Conservation (phyloP, 1,140 invertebrate species). For the Drosophila ogumai region DNA sequence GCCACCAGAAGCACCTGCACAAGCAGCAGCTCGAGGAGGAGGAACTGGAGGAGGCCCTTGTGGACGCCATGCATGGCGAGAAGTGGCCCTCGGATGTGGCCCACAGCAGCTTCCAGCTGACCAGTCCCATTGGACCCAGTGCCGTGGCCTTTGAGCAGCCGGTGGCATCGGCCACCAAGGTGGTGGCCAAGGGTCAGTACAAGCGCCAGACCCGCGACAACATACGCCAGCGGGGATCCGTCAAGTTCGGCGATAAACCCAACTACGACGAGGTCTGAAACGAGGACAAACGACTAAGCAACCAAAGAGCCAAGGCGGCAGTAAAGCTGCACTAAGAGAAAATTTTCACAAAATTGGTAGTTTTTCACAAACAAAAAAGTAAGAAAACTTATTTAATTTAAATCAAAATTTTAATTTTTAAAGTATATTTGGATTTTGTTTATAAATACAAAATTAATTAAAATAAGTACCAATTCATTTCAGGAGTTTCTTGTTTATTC, state of each 20-base stretch:
- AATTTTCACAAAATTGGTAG: background rate
- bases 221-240: conserved; percentile 59
- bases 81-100: conserved; percentile 71
- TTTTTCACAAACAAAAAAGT: background rate
- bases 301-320: conserved; percentile 71
- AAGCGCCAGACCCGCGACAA: conserved; percentile 55
- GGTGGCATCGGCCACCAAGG: conserved; percentile 24
- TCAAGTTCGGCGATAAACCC: conserved; percentile 72
- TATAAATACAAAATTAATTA: background rate
- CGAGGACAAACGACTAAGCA: conserved; percentile 5
- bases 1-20: conserved; percentile 44
- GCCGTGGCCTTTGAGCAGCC: conserved; percentile 72
- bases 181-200: conserved; percentile 43
- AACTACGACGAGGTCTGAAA: conserved; percentile 57
- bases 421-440: background rate
- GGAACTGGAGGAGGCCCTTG: conserved; percentile 59
- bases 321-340: conserved; percentile 33
- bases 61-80: conserved; percentile 66
- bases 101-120: conserved; percentile 62
- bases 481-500: background rate
- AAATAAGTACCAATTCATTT: background rate
- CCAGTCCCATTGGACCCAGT: conserved; percentile 73
- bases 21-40: conserved; percentile 60
- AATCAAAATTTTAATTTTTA: background rate
- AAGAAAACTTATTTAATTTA: background rate